Conservation (phyloP, 2,888 invertebrate genomes). For the Lamproptera curius region DNA sequence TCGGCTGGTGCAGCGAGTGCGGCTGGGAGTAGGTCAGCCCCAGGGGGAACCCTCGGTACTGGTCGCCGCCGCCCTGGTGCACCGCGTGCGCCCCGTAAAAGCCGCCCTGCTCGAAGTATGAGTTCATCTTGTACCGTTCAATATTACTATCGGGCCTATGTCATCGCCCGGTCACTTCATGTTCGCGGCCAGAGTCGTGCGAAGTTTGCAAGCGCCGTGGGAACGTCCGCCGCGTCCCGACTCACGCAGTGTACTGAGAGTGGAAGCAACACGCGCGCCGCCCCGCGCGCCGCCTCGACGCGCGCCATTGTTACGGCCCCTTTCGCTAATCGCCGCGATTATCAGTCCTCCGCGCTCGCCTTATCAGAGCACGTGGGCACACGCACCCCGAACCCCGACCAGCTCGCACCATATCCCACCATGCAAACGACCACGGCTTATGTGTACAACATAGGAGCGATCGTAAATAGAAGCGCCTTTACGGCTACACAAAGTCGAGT, state of each 20-base stretch:
- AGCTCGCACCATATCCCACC: too few relatives aligned
- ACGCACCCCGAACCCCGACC: too few relatives aligned
- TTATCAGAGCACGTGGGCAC: constrained; percentile 72
- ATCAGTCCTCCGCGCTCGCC: constrained; percentile 73
- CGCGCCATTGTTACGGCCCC: constrained; percentile 73
- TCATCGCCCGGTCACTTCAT: constrained; percentile 76
- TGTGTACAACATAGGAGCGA: too few relatives aligned
- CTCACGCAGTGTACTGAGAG: constrained; percentile 82
- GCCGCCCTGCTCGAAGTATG: constrained; percentile 97
- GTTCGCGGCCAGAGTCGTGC: constrained; percentile 57
- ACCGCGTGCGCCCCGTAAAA: constrained; percentile 94
- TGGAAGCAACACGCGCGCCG: constrained; percentile 74
- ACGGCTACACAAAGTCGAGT: neutral
- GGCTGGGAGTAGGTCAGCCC: constrained; percentile 92
- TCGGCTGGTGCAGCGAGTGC: constrained; percentile 85
- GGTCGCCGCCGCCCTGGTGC: constrained; percentile 88
- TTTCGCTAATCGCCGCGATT: constrained; percentile 77
- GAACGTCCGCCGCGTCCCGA: constrained; percentile 79
- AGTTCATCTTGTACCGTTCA: constrained; percentile 88
- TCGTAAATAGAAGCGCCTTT: constrained; percentile 9
- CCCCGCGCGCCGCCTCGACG: constrained; percentile 74
- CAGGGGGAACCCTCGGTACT: constrained; percentile 92
- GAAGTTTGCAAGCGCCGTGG: constrained; percentile 68
- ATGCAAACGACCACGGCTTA: too few relatives aligned
- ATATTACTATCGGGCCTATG: constrained; percentile 71